phyloP scores from a whole-genome alignment of 2,888 invertebrate species.

The Stegana nigrithorax region DNA sequence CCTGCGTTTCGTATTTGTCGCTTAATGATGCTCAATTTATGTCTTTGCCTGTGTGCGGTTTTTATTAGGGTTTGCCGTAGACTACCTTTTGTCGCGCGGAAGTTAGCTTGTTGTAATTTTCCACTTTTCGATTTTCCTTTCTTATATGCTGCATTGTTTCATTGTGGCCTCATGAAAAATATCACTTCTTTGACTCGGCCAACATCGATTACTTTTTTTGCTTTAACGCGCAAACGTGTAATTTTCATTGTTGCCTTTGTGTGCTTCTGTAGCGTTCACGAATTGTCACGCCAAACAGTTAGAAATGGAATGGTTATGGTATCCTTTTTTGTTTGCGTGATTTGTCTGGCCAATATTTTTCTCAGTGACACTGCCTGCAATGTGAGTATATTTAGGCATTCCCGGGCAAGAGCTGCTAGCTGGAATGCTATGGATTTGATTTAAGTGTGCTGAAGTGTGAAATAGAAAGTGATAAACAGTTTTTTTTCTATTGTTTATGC shows the following conservation, averaged over 20 bases:
- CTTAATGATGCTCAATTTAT: constrained; percentile 10
- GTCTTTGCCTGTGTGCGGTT: not conserved
- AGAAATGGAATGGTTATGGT: not conserved
- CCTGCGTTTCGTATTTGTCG: not conserved
- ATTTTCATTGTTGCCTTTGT: not conserved
- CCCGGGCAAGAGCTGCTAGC: too few species aligned
- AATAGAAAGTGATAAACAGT: constrained; percentile 11
- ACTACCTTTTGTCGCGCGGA: not conserved
- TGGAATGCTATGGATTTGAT: too few species aligned
- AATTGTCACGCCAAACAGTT: too few species aligned
- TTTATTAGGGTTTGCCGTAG: not conserved
- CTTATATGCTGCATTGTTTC: not conserved
- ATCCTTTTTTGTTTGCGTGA: not conserved
- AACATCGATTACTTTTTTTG: not conserved
- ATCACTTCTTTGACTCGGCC: not conserved
- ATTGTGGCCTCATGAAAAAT: not conserved
- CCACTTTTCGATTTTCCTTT: not conserved
- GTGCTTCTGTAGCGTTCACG: too few species aligned
- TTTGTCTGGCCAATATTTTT: not conserved
- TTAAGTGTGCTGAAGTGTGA: constrained; percentile 11
- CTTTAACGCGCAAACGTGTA: not conserved
- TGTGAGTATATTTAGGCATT: not conserved
- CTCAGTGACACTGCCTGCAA: not conserved
- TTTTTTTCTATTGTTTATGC: too few species aligned
- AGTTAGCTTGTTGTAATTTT: not conserved